Percentiles rank a stretch among this genome's conserved stretches.
These are phyloP conservation scores for Ctenochaetus hawaiiensis DNA, from an alignment of 2,797 vertebrate species.

Conservation along the genomic window DNA sequence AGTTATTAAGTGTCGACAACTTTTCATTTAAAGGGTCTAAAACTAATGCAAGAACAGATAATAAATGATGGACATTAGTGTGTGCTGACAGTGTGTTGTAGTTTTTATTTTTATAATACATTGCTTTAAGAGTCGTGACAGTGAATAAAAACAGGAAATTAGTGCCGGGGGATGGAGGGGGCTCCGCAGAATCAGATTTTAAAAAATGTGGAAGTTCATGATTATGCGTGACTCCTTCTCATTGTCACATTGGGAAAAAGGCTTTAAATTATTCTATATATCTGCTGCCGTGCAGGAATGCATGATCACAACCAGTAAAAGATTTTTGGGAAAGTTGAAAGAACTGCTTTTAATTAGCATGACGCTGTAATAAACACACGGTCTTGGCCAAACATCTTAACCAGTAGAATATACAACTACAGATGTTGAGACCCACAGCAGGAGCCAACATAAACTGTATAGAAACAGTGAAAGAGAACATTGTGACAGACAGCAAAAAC, in stretches of 20 bases:
- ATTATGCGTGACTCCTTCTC: background rate
- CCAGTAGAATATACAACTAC: constrained; percentile 43
- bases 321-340: constrained; percentile 16
- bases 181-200: background rate
- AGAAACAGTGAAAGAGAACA: constrained; percentile 35
- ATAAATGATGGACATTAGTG: too few species aligned
- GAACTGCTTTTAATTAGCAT: constrained; percentile 40
- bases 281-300: constrained; percentile 15
- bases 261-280: background rate
- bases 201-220: background rate
- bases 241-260: background rate
- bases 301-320: constrained; percentile 5
- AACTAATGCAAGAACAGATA: too few species aligned
- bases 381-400: constrained; percentile 36
- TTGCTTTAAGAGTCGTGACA: too few species aligned
- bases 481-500: constrained; percentile 40
- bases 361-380: constrained; percentile 44
- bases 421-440: constrained; percentile 48
- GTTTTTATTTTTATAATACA: too few species aligned
- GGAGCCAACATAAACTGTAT: constrained; percentile 66
- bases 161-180: too few species aligned
- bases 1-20: too few species aligned
- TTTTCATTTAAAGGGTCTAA: too few species aligned
- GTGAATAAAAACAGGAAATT: too few species aligned
- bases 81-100: too few species aligned